Evolutionary conservation across 2,113 vertebrate genomes (phyloP).

Genomic region (Oreocharis arfaki): DNA sequence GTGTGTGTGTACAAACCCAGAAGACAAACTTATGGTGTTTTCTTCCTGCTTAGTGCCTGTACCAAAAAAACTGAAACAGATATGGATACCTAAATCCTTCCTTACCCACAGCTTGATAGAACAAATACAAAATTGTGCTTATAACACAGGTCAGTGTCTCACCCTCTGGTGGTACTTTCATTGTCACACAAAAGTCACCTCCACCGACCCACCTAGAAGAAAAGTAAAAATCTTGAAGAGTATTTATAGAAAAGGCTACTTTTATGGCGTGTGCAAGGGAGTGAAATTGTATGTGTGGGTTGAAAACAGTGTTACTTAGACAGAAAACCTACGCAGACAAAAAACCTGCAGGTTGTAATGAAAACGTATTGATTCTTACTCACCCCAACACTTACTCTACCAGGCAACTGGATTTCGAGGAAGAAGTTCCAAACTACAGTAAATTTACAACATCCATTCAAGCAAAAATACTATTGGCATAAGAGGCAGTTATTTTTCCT

Average conservation of each 20-base stretch:
- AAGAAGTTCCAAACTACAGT: neutral
- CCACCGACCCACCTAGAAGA: neutral
- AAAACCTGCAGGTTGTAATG: neutral
- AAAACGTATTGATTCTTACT: neutral
- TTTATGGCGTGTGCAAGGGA: fast-evolving
- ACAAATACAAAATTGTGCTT: neutral
- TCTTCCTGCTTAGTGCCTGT: fast-evolving
- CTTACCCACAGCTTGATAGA: neutral
- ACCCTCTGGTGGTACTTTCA: fast-evolving
- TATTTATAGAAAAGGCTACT: neutral
- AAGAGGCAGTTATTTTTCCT: neutral
- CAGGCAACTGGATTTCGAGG: neutral
- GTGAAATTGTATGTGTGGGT: fast-evolving
- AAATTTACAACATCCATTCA: neutral
- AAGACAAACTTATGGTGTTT: fast-evolving
- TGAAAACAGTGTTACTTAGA: neutral
- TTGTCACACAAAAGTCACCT: neutral
- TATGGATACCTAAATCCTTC: neutral
- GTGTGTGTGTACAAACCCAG: neutral
- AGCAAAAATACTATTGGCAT: neutral
- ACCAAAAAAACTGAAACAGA: neutral
- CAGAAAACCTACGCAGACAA: neutral
- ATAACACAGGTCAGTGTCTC: neutral
- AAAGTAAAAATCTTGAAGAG: neutral
- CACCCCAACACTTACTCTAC: no score